These are phyloP conservation scores for Threskiornis aethiopicus DNA, from an alignment of 2,797 vertebrate species.

Conservation along the genomic window DNA sequence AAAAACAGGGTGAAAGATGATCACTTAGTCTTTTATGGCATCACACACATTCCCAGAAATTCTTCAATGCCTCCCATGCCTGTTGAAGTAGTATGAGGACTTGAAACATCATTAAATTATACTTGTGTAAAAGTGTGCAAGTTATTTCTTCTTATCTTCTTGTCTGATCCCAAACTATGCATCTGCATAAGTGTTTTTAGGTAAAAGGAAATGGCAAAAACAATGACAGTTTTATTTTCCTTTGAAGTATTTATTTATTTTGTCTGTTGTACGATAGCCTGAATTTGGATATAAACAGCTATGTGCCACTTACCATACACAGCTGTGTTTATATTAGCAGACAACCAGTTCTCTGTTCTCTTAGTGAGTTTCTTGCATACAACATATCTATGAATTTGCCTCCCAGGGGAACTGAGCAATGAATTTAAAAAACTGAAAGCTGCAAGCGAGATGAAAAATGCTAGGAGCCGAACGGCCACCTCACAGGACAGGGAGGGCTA, in stretches of 20 bases:
- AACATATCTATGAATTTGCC: neutral
- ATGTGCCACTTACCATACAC: neutral
- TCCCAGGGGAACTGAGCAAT: neutral
- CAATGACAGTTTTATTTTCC: neutral
- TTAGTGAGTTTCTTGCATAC: neutral
- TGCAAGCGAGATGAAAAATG: neutral
- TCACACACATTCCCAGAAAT: neutral
- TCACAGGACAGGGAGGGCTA: neutral
- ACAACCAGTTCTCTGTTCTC: neutral
- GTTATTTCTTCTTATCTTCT: neutral
- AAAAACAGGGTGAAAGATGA: neutral
- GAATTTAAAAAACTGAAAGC: neutral
- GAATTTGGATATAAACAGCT: neutral
- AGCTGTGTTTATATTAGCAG: slow-evolving; percentile 17
- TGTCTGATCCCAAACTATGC: neutral
- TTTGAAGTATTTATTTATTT: neutral
- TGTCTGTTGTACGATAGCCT: neutral
- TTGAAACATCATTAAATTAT: neutral
- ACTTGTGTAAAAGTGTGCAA: neutral
- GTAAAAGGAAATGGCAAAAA: neutral
- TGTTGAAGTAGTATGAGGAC: neutral
- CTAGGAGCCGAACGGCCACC: neutral
- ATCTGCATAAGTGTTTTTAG: neutral
- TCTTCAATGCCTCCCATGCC: neutral
- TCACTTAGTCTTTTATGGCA: neutral